Evolutionary conservation across 1,140 invertebrate genomes (phyloP).

Genomic region (Cotesia glomerata): DNA sequence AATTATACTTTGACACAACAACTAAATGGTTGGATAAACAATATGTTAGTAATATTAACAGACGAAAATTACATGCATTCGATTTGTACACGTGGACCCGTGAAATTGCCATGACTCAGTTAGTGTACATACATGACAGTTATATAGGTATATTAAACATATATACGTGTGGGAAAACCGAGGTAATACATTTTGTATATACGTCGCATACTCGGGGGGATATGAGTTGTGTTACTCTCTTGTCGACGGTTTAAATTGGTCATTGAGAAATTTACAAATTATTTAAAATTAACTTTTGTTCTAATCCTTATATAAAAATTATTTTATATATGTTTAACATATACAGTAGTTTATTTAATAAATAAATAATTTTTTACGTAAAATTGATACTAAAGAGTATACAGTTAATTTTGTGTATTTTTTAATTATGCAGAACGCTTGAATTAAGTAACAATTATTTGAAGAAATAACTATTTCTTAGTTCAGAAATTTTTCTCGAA

Average conservation of each 20-base stretch:
- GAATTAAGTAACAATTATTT: too few relatives aligned
- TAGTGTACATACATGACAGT: neutral
- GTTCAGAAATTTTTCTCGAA: neutral
- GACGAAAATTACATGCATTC: conserved; percentile 1
- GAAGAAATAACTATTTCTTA: too few relatives aligned
- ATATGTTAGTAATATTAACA: neutral
- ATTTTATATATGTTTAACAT: neutral
- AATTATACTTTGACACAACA: neutral
- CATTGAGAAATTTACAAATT: conserved; percentile 32
- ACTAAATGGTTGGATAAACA: neutral
- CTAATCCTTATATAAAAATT: conserved; percentile 16
- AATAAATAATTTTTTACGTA: too few relatives aligned
- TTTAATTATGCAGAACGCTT: too few relatives aligned
- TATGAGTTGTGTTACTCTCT: conserved; percentile 15
- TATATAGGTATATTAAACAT: too few relatives aligned
- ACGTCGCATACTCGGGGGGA: conserved; percentile 3
- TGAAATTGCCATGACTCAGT: conserved; percentile 12
- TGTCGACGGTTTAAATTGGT: conserved; percentile 24
- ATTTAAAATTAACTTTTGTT: conserved; percentile 21
- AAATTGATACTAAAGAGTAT: too few relatives aligned
- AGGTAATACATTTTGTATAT: conserved; percentile 11
- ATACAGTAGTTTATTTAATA: neutral
- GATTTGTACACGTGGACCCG: conserved; percentile 1
- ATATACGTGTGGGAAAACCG: neutral
- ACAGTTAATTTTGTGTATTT: too few relatives aligned